Percentiles rank a stretch among this genome's conserved stretches.
Conservation (phyloP, 2,797 vertebrate genomes). For the Lerista edwardsae region DNA sequence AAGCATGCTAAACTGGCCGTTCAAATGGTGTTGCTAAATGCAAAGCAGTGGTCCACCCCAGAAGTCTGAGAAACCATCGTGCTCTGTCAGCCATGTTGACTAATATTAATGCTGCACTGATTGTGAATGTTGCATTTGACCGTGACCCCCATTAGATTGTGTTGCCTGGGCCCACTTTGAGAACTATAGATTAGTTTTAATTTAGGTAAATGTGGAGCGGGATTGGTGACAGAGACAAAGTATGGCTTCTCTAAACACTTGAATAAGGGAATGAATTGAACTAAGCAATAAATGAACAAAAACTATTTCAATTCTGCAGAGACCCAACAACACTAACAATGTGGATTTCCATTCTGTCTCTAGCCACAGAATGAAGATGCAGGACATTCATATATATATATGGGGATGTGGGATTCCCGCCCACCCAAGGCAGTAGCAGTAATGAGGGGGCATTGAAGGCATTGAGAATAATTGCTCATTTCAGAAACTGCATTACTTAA, state of each 20-base stretch:
- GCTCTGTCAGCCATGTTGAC: slow-evolving; percentile 33
- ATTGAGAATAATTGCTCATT: slow-evolving; percentile 7
- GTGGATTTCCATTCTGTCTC: slow-evolving; percentile 22
- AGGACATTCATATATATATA: slow-evolving; percentile 7
- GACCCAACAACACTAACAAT: slow-evolving; percentile 27
- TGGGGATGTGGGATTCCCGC: too few species aligned
- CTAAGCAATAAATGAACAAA: slow-evolving; percentile 58
- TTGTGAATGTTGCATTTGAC: slow-evolving; percentile 53
- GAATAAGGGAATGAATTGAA: slow-evolving; percentile 57
- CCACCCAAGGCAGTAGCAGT: too few species aligned
- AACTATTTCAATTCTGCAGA: slow-evolving; percentile 40
- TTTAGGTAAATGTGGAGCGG: slow-evolving; percentile 54
- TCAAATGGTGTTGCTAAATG: background rate
- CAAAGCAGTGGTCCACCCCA: background rate
- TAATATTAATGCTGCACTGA: slow-evolving; percentile 57
- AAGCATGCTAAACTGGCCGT: background rate
- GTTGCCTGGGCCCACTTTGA: slow-evolving; percentile 39
- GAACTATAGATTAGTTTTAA: slow-evolving; percentile 63
- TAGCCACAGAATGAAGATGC: slow-evolving; percentile 15
- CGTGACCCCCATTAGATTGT: slow-evolving; percentile 53
- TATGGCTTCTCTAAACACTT: slow-evolving; percentile 50
- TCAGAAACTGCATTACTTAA: background rate
- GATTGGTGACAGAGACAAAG: slow-evolving; percentile 59
- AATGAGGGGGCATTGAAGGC: background rate
- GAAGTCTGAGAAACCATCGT: background rate